These are phyloP conservation scores for Liasis olivaceus DNA, from an alignment of 2,797 vertebrate genomes.

Conservation along the genomic window DNA sequence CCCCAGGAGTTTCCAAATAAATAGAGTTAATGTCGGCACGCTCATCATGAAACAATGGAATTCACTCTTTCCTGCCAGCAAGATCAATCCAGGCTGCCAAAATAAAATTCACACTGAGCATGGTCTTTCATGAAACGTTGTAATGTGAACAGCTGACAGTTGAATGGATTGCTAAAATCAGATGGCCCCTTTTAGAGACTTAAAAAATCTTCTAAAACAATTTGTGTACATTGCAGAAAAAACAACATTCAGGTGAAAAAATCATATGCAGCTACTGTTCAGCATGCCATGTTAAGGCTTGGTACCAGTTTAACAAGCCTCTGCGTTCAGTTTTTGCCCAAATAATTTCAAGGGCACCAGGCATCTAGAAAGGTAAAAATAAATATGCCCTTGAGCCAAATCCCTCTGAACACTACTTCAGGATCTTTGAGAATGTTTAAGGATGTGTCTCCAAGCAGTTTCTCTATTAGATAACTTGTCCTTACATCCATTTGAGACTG, in stretches of 20 bases:
- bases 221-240: not conserved
- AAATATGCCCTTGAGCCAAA: not conserved
- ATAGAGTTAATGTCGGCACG: not conserved
- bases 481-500: not conserved
- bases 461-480: not conserved
- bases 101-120: not conserved
- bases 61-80: not conserved
- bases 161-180: not conserved
- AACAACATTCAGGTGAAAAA: not conserved
- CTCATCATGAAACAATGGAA: constrained; percentile 53
- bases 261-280: not conserved
- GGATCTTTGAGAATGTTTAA: not conserved
- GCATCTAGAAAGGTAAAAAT: not conserved
- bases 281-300: not conserved
- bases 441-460: not conserved
- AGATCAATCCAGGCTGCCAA: not conserved
- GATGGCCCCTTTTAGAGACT: not conserved
- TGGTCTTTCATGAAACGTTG: not conserved
- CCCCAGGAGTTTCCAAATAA: constrained; percentile 50
- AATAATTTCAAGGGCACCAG: not conserved
- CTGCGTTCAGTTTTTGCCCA: not conserved
- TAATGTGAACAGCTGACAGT: not conserved
- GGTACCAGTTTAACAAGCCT: not conserved
- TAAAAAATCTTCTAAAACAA: not conserved
- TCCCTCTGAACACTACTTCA: not conserved